Evolutionary conservation across 2,797 vertebrate genomes (phyloP).

Genomic region (Pelochelys cantorii): DNA sequence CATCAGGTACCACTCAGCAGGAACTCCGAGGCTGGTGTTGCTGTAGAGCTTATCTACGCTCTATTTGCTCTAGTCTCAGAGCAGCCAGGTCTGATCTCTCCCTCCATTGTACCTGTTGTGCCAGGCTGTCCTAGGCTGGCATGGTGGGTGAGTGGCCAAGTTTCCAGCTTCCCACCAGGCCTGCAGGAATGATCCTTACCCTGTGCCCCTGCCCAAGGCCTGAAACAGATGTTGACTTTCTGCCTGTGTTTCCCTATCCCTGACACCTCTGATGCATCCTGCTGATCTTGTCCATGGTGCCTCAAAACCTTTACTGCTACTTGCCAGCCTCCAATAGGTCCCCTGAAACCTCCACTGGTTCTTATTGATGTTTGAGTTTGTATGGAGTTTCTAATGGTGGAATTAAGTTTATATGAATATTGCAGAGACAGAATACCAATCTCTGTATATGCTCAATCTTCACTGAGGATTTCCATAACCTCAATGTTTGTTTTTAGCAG

Average conservation of each 20-base stretch:
- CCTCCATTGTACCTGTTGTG: not conserved
- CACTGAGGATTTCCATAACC: not conserved
- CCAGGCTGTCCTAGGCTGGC: accelerated
- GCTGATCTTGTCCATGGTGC: accelerated
- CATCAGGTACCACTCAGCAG: not conserved
- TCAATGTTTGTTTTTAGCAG: not conserved
- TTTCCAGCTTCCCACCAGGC: not conserved
- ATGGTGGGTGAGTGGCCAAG: not conserved
- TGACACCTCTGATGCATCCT: not conserved
- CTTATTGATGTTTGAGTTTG: not conserved
- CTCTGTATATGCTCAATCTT: not conserved
- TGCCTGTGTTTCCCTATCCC: not conserved
- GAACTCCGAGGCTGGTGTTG: not conserved
- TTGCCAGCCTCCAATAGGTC: not conserved
- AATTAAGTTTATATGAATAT: not conserved
- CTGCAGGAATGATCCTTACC: not conserved
- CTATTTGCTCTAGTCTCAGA: not conserved
- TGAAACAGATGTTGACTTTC: not conserved
- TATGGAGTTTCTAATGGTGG: not conserved
- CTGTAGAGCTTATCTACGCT: not conserved
- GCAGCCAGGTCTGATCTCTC: not conserved
- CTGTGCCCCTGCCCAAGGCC: not conserved
- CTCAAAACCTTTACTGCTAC: not conserved
- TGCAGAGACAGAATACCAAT: not conserved
- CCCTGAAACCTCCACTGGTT: not conserved